A percentile compares a stretch with the other conserved stretches of the same genome.
phyloP scores from a whole-genome alignment of 2,113 vertebrate genomes.

The Toxotes chatareus region DNA sequence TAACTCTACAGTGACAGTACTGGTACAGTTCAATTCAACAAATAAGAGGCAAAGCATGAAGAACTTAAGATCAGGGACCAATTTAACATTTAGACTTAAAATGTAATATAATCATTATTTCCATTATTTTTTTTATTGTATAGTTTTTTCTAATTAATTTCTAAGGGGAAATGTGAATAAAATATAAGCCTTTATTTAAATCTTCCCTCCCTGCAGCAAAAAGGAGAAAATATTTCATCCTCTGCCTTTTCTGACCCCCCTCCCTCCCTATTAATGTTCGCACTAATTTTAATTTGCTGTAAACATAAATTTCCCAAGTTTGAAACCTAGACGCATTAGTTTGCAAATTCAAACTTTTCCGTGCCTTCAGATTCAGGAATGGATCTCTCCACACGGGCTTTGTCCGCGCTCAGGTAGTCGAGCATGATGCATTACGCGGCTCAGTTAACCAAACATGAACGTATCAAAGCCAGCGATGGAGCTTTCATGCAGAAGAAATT shows the following conservation, averaged over 20 bases:
- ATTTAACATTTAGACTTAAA: not conserved
- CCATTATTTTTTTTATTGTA: not conserved
- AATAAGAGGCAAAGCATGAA: too few species aligned
- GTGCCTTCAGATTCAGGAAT: not conserved
- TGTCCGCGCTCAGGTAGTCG: not conserved
- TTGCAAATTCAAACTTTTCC: not conserved
- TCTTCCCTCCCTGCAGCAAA: too few species aligned
- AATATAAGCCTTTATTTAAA: too few species aligned
- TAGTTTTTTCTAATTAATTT: not conserved
- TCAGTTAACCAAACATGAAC: not conserved
- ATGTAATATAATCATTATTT: not conserved
- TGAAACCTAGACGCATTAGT: not conserved
- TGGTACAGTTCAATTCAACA: too few species aligned
- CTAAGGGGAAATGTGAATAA: not conserved
- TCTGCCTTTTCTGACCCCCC: too few species aligned
- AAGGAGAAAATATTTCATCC: too few species aligned
- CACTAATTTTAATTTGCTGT: too few species aligned
- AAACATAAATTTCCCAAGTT: too few species aligned
- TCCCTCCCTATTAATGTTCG: too few species aligned
- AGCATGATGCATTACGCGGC: constrained; percentile 4
- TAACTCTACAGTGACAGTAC: too few species aligned
- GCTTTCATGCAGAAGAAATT: constrained; percentile 13
- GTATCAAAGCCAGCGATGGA: not conserved
- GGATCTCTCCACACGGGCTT: not conserved
- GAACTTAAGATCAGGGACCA: not conserved